These are phyloP conservation scores for Phyllopteryx taeniolatus DNA, from an alignment of 2,113 vertebrate species.

Conservation along the genomic window DNA sequence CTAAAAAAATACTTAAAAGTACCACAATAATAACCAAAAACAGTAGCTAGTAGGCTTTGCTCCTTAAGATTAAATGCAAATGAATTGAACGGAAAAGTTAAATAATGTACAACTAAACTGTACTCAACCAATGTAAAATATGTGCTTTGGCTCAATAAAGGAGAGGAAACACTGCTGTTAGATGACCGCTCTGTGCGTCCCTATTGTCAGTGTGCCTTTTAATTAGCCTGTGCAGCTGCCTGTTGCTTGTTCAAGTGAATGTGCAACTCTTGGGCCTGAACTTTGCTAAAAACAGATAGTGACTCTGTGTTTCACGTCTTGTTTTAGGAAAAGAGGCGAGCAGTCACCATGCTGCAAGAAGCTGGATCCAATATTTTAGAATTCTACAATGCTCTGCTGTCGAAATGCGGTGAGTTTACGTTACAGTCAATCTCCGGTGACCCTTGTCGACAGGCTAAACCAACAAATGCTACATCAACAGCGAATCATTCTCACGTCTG, in stretches of 20 bases:
- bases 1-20: not conserved
- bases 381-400: conserved; percentile 75
- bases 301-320: not conserved
- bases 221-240: conserved; percentile 62
- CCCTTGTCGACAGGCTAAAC: not conserved
- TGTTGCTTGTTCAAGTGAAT: conserved; percentile 64
- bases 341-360: conserved; percentile 77
- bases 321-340: conserved; percentile 26
- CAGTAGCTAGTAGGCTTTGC: not conserved
- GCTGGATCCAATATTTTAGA: conserved; percentile 66
- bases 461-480: not conserved
- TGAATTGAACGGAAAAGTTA: not conserved
- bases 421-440: not conserved
- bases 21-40: no score
- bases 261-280: conserved; percentile 18
- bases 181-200: not conserved
- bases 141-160: not conserved
- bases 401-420: conserved; percentile 77
- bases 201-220: conserved; percentile 8
- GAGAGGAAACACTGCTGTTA: no score
- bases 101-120: no score
- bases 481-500: not conserved
- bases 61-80: not conserved
- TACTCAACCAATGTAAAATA: not conserved
- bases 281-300: not conserved